Conservation (phyloP, 2,888 invertebrate genomes). For the Tipula helvola region DNA sequence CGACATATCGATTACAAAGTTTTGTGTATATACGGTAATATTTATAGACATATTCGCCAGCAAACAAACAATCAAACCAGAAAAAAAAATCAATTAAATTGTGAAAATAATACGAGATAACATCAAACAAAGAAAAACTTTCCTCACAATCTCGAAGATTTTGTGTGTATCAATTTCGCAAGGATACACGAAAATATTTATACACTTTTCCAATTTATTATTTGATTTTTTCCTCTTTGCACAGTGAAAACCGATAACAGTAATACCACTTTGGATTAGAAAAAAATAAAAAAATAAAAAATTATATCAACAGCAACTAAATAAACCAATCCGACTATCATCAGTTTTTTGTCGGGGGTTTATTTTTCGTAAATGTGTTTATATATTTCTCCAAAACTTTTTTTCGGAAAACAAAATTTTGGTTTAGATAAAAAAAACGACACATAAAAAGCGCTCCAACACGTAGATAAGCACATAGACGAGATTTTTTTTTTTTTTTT, state of each 20-base stretch:
- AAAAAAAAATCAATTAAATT: background rate
- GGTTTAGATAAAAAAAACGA: background rate
- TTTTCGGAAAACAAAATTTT: background rate
- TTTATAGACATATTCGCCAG: background rate
- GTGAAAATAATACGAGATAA: background rate
- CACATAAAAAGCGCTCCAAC: background rate
- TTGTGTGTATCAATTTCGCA: background rate
- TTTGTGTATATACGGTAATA: background rate
- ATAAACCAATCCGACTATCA: background rate
- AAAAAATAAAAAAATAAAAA: background rate
- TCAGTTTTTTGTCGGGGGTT: background rate
- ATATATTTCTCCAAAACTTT: background rate
- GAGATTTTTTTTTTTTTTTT: background rate
- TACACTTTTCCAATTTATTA: background rate
- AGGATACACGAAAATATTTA: background rate
- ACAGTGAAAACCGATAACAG: background rate
- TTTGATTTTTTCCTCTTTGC: background rate
- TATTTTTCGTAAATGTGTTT: background rate
- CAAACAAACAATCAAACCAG: background rate
- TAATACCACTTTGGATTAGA: background rate
- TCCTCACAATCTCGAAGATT: background rate
- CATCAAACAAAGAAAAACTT: background rate
- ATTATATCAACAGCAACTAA: background rate
- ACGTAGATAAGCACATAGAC: background rate
- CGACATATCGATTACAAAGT: background rate